These are phyloP conservation scores for Entomobrya multifasciata DNA, from an alignment of 2,888 invertebrate species.

Conservation along the genomic window DNA sequence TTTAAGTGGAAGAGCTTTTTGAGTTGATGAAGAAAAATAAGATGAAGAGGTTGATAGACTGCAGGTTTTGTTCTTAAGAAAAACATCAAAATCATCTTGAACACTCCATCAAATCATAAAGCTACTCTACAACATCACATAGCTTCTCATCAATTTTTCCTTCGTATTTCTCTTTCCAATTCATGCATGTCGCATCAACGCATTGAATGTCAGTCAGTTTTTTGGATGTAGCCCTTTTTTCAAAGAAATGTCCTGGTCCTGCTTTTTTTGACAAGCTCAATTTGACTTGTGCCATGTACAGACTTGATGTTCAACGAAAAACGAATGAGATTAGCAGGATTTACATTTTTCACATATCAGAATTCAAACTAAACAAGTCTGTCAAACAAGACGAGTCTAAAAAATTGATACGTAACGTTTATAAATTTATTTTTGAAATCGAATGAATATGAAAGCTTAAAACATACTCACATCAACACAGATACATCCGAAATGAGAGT, in stretches of 20 bases:
- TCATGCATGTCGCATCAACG: no score
- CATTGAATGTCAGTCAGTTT: no score
- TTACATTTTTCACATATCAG: no score
- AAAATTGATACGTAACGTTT: not conserved
- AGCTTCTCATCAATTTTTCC: not conserved
- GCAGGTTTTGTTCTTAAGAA: not conserved
- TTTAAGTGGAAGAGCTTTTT: not conserved
- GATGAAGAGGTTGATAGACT: not conserved
- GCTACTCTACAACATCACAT: not conserved
- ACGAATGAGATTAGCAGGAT: no score
- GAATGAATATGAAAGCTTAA: no score
- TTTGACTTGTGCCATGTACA: slow-evolving; percentile 1
- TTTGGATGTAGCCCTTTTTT: no score
- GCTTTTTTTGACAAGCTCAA: not conserved
- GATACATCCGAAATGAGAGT: no score
- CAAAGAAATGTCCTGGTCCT: no score
- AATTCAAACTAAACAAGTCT: no score
- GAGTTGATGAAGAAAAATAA: not conserved
- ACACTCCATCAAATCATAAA: not conserved
- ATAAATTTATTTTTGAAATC: no score
- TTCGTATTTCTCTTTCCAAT: not conserved
- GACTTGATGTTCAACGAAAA: no score
- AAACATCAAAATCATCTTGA: not conserved
- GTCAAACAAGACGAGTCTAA: not conserved
- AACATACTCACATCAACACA: no score